Conservation (phyloP, 92 coral and sea anemone genomes). For the Parazoanthus swiftii region DNA sequence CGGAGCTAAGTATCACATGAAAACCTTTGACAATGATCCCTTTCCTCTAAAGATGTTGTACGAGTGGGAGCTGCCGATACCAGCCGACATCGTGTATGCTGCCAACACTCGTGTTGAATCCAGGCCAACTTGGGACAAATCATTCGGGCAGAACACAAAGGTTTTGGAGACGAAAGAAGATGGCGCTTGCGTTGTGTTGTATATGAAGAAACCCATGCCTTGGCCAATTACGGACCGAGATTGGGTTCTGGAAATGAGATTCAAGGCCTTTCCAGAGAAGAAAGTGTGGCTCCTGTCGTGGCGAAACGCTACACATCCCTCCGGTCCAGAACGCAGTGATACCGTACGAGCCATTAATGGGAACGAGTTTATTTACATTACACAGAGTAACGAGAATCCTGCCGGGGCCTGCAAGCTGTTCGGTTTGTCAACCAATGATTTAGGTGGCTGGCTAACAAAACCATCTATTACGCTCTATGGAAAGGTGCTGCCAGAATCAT, state of each 20-base stretch:
- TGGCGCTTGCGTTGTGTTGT: slow-evolving; percentile 16
- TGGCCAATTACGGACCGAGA: slow-evolving; percentile 35
- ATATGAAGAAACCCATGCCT: slow-evolving; percentile 13
- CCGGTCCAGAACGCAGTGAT: slow-evolving; percentile 10
- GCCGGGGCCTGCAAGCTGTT: slow-evolving; percentile 14
- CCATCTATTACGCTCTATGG: slow-evolving; percentile 10
- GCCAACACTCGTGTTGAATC: slow-evolving; percentile 9
- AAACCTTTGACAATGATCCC: slow-evolving; percentile 24
- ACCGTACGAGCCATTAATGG: slow-evolving; percentile 34
- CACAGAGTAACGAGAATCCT: not conserved
- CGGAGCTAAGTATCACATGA: slow-evolving; percentile 29
- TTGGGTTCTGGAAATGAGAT: slow-evolving; percentile 31
- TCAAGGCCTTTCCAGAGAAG: slow-evolving; percentile 6
- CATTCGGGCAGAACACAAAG: slow-evolving; percentile 5
- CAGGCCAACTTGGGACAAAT: slow-evolving; percentile 25
- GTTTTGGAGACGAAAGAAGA: slow-evolving; percentile 30
- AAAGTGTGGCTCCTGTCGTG: slow-evolving; percentile 15
- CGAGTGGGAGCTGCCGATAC: slow-evolving; percentile 31
- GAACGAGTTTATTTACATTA: slow-evolving; percentile 32
- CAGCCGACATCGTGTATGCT: slow-evolving; percentile 20
- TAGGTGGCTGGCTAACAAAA: slow-evolving; percentile 27
- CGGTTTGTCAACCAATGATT: slow-evolving; percentile 34
- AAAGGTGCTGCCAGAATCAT: slow-evolving; percentile 34
- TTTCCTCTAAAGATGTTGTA: slow-evolving; percentile 28
- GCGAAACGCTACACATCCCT: slow-evolving; percentile 31